Base-by-base conservation (phyloP, 2,113 vertebrate species). In the Urocolius indicus region DNA sequence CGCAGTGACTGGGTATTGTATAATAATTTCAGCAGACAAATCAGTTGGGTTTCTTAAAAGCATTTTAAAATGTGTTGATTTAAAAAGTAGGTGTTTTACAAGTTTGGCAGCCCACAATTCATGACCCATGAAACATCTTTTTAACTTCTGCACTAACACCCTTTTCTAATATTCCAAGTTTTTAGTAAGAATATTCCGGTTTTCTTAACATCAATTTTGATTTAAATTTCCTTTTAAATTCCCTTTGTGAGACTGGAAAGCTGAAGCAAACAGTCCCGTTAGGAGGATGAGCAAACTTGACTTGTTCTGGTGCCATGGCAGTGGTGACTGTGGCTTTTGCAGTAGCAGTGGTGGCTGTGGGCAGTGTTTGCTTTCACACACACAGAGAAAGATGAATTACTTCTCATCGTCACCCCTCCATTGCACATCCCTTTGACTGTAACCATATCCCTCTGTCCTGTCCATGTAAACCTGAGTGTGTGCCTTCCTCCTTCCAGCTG, bases 81-180 rank as follows among this genome's bases (percentile, higher is more conserved):
- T 91, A 5, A 22, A 67, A 86, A 90, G 38, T 43, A 76, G 46
- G 17, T 45, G n/a, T 66, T 93, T 93, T 87, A 65, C 34, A 82
- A 46, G 20, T 84, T 84, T 61, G 61, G 10, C 59, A 82, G 21
- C 58, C 10, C 90, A 58, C 16, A 49, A 38, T 69, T 69, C 1
- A 0, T 89, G 61, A 62, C 41, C 29, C 29, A 23, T 84, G 71
- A 93, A 87, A 51, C 13, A 58, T 43, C 16, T 32, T 8, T 83
- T 86, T 84, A 78, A 85, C 67, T 72, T 93, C 76, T 72, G 43
- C 77, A 41, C 29, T 58, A 80, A 59, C 12, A 49, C 23, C 2
- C 34, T 34, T 91, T 81, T 59, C 13, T 85, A 74, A 45, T 71
- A 81, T 48, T 80, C 10, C 0, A 10, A 2, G 10, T 32, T 65